These are phyloP conservation scores for Proterorhinus semilunaris DNA, from an alignment of 2,113 vertebrate genomes.

Conservation along the genomic window DNA sequence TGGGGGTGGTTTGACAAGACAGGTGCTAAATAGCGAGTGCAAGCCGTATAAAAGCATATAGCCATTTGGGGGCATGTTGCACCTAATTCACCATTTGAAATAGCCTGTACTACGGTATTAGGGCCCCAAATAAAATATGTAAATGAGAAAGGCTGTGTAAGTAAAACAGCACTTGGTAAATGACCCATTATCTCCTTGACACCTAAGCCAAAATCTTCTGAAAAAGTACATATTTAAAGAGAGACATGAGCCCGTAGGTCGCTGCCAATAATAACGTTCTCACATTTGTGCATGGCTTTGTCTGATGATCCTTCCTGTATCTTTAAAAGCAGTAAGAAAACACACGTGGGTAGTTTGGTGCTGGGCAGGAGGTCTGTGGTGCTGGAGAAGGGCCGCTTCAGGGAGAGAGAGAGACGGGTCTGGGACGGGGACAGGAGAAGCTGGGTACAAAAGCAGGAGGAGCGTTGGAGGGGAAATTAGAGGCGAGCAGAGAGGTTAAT, in stretches of 20 bases:
- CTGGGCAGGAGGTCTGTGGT: conserved; percentile 30
- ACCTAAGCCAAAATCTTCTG: too few species aligned
- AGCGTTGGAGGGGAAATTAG: conserved; percentile 47
- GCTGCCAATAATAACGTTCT: conserved; percentile 13
- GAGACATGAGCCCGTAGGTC: neutral
- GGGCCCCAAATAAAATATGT: too few species aligned
- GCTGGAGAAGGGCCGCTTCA: conserved; percentile 27
- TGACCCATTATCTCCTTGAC: too few species aligned
- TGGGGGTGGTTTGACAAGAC: too few species aligned
- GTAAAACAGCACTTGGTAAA: too few species aligned
- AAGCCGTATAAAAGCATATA: too few species aligned
- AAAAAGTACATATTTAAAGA: neutral
- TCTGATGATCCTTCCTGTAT: conserved; percentile 29
- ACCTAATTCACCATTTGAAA: too few species aligned
- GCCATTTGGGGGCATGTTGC: too few species aligned
- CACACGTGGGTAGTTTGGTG: conserved; percentile 32
- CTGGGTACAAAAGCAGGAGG: conserved; percentile 11
- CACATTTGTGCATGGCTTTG: conserved; percentile 33
- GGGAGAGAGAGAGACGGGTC: conserved; percentile 25
- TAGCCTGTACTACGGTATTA: too few species aligned
- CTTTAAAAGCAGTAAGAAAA: conserved; percentile 49
- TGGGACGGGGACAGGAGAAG: conserved; percentile 20
- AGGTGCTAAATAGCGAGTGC: too few species aligned
- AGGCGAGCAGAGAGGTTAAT: conserved; percentile 49
- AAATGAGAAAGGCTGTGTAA: too few species aligned